Base-by-base conservation (phyloP, 2,797 vertebrate species). In the Lindbergichthys nudifrons region DNA sequence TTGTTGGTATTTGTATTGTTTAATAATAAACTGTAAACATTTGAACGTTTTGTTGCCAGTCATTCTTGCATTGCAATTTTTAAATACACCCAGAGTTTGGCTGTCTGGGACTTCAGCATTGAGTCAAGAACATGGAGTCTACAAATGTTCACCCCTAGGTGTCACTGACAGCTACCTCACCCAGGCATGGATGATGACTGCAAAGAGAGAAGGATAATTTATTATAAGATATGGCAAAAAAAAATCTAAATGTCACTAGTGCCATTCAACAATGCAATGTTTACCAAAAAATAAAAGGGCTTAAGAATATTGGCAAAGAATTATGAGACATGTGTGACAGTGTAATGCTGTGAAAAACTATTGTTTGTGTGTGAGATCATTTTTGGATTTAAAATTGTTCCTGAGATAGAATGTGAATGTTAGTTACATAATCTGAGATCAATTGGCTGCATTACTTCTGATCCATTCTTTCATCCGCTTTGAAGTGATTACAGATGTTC, bases 141-240 rank as follows among this genome's bases (percentile, higher is more conserved):
- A 41, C 52, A 57, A 13, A 43, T 67, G 82, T 75, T 85, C 53
- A 84, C 92, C 91, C 62, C 89, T 93, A 94, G 93, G 75, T 92
- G 92, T 93, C 93, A 92, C 88, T 92, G 79, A 90, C 51, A 82
- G 74, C 87, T 74, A 69, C 75, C 67, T 64, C 41, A 65, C 1
- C 1, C 23, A 60, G 18, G 14, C 51, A 54, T 41, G 18, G 8
- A 53, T 58, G 18, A 63, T 41, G 76, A 19, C 32, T 36, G 32
- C 13, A 61, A 9, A 36, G 32, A 69, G 3, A 36, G 45, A 13
- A 16, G 59, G 36, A 26, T 13, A 21, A 16, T 80, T 65, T 10
- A 46, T 75, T 50, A 65, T 54, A 26, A 30, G 2, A 58, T 53
- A 63, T 4, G 5, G 2, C 3, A n/a, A 16, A 11, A 56, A 62